These are phyloP conservation scores for Argyrosomus regius DNA, from an alignment of 2,797 vertebrate genomes.

Conservation along the genomic window DNA sequence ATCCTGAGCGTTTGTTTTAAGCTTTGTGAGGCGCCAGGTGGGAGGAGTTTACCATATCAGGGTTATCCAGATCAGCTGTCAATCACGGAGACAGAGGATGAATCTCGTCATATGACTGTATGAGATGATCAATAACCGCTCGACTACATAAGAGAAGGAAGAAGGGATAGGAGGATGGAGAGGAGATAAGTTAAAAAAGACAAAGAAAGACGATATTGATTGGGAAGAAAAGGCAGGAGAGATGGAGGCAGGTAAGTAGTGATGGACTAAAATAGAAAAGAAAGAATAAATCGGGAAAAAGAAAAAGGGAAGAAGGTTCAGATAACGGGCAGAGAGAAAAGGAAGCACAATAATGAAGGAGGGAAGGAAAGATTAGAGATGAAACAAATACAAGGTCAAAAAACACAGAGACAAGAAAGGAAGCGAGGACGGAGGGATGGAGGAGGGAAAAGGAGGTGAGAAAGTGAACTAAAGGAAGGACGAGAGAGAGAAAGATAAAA, in stretches of 20 bases:
- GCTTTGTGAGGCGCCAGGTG: constrained; percentile 49
- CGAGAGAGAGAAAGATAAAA: too few relatives aligned
- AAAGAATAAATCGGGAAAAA: background rate
- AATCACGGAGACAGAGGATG: background rate
- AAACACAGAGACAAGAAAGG: too few relatives aligned
- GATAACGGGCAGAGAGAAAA: too few relatives aligned
- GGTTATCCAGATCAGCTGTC: constrained; percentile 24
- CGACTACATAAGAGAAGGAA: background rate
- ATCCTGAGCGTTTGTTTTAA: constrained; percentile 62
- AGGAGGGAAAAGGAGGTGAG: too few relatives aligned
- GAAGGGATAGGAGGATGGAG: background rate
- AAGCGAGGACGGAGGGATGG: background rate
- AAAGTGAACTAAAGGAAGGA: too few relatives aligned
- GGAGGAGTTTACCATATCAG: constrained; percentile 27
- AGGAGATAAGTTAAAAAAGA: too few relatives aligned
- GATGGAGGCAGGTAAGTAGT: too few relatives aligned
- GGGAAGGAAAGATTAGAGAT: background rate
- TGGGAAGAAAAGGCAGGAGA: too few relatives aligned
- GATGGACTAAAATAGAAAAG: too few relatives aligned
- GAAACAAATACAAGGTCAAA: background rate
- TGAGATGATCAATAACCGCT: background rate
- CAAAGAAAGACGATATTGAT: too few relatives aligned
- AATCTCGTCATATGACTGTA: background rate
- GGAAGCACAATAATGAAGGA: background rate
- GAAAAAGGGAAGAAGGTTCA: too few relatives aligned